phyloP scores from a whole-genome alignment of 1,140 invertebrate genomes.

The Agrilus planipennis region DNA sequence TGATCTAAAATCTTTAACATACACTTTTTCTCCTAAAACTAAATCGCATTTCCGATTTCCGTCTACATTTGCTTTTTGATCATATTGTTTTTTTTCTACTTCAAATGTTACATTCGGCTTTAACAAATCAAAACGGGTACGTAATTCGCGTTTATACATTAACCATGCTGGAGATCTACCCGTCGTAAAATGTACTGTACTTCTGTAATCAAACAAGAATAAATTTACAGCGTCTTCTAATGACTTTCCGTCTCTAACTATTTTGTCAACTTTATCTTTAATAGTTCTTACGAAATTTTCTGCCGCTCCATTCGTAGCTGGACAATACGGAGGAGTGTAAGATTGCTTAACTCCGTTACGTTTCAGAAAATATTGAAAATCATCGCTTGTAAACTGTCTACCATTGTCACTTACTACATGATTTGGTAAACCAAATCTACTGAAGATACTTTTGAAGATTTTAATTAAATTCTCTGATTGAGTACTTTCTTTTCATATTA shows the following conservation, averaged over 20 bases:
- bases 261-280: background rate
- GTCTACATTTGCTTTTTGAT: too few species aligned
- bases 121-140: slow-evolving; percentile 7
- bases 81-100: too few species aligned
- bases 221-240: too few species aligned
- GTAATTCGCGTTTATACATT: slow-evolving; percentile 3
- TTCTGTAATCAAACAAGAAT: slow-evolving; percentile 5
- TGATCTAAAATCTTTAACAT: too few species aligned
- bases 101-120: too few species aligned
- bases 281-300: slow-evolving; percentile 5
- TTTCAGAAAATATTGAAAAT: slow-evolving; percentile 13
- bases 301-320: slow-evolving; percentile 12
- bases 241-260: too few species aligned
- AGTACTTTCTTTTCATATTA: slow-evolving; percentile 20
- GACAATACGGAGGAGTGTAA: slow-evolving; percentile 17
- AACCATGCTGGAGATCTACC: slow-evolving; percentile 2
- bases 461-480: slow-evolving; percentile 25
- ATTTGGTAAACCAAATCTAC: slow-evolving; percentile 17
- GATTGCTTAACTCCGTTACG: slow-evolving; percentile 13
- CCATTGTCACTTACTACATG: slow-evolving; percentile 19
- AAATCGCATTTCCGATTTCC: too few species aligned
- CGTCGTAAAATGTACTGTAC: slow-evolving; percentile 5
- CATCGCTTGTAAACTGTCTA: slow-evolving; percentile 7
- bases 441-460: slow-evolving; percentile 12
- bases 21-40: too few species aligned